Evolutionary conservation across 2,113 vertebrate genomes (phyloP).

Genomic region (Channa argus): DNA sequence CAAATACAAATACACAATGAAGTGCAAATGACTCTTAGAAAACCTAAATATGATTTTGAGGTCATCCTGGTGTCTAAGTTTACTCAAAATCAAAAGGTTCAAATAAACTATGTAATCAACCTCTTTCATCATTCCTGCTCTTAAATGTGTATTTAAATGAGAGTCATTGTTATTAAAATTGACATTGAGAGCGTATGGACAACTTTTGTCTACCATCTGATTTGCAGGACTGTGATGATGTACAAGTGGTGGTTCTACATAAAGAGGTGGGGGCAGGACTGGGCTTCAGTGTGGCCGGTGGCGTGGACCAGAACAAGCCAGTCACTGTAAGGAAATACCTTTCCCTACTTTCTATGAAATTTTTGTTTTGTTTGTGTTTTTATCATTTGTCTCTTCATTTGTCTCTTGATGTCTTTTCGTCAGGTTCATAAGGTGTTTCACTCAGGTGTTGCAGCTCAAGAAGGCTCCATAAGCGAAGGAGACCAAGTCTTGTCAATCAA

Average conservation of each 20-base stretch:
- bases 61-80: neutral
- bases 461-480: slow-evolving; percentile 82
- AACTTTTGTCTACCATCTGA: neutral
- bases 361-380: no score
- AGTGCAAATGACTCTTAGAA: no score
- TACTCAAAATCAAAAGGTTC: neutral
- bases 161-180: neutral
- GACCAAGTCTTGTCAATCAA: slow-evolving; percentile 84
- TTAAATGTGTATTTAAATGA: neutral
- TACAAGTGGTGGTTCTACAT: slow-evolving; percentile 87
- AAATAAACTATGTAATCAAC: neutral
- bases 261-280: slow-evolving; percentile 84
- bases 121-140: neutral
- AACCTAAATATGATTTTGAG: no score
- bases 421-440: slow-evolving; percentile 85
- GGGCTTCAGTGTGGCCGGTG: slow-evolving; percentile 86
- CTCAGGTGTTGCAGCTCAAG: slow-evolving; percentile 78
- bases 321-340: slow-evolving; percentile 78
- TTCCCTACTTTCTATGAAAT: neutral
- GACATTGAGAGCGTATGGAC: neutral
- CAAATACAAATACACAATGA: no score
- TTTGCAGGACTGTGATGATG: slow-evolving; percentile 77
- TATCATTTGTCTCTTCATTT: neutral
- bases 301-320: slow-evolving; percentile 85
- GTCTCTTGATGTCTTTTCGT: neutral